phyloP scores from a whole-genome alignment of 2,797 vertebrate genomes.

The Phyllotis vaccarum region DNA sequence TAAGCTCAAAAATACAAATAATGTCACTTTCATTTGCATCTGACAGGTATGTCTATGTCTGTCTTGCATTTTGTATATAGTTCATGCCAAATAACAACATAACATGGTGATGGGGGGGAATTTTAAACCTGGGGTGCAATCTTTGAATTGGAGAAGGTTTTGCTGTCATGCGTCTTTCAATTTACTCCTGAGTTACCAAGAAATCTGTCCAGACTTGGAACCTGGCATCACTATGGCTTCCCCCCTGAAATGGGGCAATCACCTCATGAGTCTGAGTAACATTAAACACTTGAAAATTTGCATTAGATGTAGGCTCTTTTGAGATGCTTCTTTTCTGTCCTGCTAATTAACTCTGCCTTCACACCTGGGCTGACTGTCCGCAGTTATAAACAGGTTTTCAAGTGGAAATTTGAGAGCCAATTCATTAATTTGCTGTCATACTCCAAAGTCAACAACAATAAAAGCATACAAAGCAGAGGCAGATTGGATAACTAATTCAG shows the following conservation, averaged over 20 bases:
- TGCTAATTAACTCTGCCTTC: constrained; percentile 70
- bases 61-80: constrained; percentile 39
- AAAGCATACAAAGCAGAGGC: constrained; percentile 59
- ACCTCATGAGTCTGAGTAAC: constrained; percentile 30
- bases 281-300: constrained; percentile 68
- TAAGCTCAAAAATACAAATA: constrained; percentile 4
- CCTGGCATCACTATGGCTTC: not conserved
- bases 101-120: not conserved
- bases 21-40: constrained; percentile 51
- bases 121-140: not conserved
- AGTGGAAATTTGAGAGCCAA: constrained; percentile 68
- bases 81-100: not conserved
- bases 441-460: constrained; percentile 76
- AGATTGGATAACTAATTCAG: constrained; percentile 73
- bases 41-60: not conserved
- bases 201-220: constrained; percentile 36
- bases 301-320: constrained; percentile 46
- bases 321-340: constrained; percentile 40
- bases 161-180: not conserved
- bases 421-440: constrained; percentile 72
- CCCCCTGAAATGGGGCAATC: not conserved
- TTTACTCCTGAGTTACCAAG: constrained; percentile 1
- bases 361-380: constrained; percentile 67
- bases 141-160: not conserved
- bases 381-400: constrained; percentile 59